These are phyloP conservation scores for Rhinella marina DNA, from an alignment of 2,797 vertebrate genomes.

Conservation along the genomic window DNA sequence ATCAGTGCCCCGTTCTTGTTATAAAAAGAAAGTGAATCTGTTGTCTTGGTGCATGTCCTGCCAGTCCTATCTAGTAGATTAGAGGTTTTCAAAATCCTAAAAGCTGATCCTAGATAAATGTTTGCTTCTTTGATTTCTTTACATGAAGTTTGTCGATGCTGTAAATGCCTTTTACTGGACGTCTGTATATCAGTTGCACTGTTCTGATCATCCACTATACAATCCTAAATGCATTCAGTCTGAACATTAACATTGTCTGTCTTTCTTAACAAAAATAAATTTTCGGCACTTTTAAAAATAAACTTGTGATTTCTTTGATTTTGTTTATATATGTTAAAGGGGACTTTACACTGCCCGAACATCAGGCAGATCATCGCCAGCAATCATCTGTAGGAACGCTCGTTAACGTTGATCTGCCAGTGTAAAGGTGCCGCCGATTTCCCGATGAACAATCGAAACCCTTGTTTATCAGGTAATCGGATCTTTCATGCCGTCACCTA, in stretches of 20 bases:
- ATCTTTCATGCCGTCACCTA: too few relatives aligned
- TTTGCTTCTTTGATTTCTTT: not conserved
- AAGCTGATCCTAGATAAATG: not conserved
- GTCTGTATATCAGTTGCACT: slow-evolving; percentile 37
- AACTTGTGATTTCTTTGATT: not conserved
- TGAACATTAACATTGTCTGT: slow-evolving; percentile 16
- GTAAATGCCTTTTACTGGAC: slow-evolving; percentile 1
- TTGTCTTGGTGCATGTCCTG: not conserved
- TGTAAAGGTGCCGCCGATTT: too few relatives aligned
- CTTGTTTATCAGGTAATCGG: too few relatives aligned
- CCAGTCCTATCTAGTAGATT: not conserved
- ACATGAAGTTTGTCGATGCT: not conserved
- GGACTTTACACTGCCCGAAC: too few relatives aligned
- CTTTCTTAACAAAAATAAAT: slow-evolving; percentile 38
- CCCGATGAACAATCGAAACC: too few relatives aligned
- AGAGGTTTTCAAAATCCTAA: not conserved
- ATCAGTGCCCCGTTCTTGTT: not conserved
- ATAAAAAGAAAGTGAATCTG: not conserved
- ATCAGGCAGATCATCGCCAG: too few relatives aligned
- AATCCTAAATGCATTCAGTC: not conserved
- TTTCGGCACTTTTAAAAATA: slow-evolving; percentile 44
- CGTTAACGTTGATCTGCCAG: too few relatives aligned
- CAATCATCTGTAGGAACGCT: too few relatives aligned
- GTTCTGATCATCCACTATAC: not conserved
- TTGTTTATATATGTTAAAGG: not conserved